phyloP scores from a whole-genome alignment of 2,113 vertebrate species.

The Menidia beryllina region DNA sequence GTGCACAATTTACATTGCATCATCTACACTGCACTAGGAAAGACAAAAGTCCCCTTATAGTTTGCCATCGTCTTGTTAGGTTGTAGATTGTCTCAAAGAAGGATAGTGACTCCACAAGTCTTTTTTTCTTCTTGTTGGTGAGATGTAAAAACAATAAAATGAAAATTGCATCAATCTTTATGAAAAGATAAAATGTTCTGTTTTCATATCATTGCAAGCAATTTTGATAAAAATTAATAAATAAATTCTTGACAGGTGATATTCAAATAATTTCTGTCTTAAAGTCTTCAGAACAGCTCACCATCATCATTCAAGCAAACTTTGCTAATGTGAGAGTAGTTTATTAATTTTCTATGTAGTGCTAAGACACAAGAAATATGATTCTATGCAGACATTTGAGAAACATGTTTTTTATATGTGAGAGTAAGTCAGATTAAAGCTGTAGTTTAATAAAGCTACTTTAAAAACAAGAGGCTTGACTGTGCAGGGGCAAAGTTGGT shows the following conservation, averaged over 20 bases:
- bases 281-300: not conserved
- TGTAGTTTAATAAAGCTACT: conserved; percentile 15
- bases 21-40: too few relatives aligned
- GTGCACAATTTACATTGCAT: too few relatives aligned
- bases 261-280: not conserved
- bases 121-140: too few relatives aligned
- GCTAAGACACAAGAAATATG: not conserved
- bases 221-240: too few relatives aligned
- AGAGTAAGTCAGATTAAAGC: conserved; percentile 34
- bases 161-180: not conserved
- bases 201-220: too few relatives aligned
- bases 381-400: conserved; percentile 12
- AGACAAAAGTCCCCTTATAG: too few relatives aligned
- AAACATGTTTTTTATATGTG: conserved; percentile 22
- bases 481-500: conserved; percentile 56
- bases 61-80: too few relatives aligned
- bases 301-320: not conserved
- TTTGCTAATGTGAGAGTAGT: not conserved
- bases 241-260: not conserved
- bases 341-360: not conserved
- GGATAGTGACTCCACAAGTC: too few relatives aligned
- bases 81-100: too few relatives aligned
- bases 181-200: not conserved
- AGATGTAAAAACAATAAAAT: not conserved
- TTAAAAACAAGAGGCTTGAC: conserved; percentile 25